Percentiles rank a stretch among this genome's conserved stretches.
phyloP scores from a whole-genome alignment of 2,113 vertebrate species.

The Nematolebias whitei region DNA sequence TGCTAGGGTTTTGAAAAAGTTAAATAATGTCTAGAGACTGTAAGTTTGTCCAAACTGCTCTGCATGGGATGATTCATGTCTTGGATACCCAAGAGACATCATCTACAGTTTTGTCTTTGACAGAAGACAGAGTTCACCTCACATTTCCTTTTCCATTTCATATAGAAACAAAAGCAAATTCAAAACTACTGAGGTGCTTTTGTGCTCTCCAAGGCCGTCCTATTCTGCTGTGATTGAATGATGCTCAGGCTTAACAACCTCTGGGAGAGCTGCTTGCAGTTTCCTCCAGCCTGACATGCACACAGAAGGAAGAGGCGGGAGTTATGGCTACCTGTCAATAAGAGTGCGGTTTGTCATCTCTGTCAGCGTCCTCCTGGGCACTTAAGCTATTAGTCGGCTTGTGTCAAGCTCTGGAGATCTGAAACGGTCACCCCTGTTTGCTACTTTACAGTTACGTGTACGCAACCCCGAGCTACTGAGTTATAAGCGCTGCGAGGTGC shows the following conservation, averaged over 20 bases:
- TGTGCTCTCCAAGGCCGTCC: constrained; percentile 37
- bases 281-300: constrained; percentile 42
- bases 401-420: background rate
- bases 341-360: constrained; percentile 8
- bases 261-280: constrained; percentile 38
- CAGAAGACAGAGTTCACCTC: background rate
- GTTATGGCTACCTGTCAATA: constrained; percentile 16
- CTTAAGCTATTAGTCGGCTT: constrained; percentile 5
- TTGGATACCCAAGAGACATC: constrained; percentile 21
- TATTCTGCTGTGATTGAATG: constrained; percentile 53
- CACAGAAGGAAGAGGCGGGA: constrained; percentile 16
- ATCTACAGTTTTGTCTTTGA: constrained; percentile 24
- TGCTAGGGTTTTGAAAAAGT: constrained; percentile 23
- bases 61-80: constrained; percentile 31
- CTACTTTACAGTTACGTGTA: background rate
- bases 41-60: constrained; percentile 25
- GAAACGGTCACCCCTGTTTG: background rate
- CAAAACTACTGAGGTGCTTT: constrained; percentile 6
- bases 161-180: constrained; percentile 33
- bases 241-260: constrained; percentile 47
- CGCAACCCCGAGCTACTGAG: background rate
- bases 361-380: background rate
- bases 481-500: background rate
- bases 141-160: background rate
- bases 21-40: constrained; percentile 23